Percentiles rank a stretch among this genome's conserved stretches.
phyloP scores from a whole-genome alignment of 2,113 vertebrate genomes.

The Odocoileus hemionus region DNA sequence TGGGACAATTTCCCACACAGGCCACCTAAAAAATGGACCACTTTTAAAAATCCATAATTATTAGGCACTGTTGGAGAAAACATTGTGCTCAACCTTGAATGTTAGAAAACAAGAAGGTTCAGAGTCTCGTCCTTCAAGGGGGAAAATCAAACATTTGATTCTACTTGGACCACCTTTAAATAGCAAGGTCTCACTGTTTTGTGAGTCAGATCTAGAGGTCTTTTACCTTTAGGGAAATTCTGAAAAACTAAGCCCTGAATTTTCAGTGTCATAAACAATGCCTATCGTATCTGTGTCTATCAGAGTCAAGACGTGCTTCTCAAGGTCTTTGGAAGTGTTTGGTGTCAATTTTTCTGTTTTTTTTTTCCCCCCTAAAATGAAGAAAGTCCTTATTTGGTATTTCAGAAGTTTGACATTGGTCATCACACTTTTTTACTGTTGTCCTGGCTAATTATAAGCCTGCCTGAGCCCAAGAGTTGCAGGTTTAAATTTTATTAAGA shows the following conservation, averaged over 20 bases:
- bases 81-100: background rate
- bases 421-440: background rate
- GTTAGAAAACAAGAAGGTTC: background rate
- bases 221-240: background rate
- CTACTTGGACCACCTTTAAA: background rate
- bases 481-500: background rate
- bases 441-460: background rate
- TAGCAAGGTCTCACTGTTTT: background rate
- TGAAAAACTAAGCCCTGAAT: background rate
- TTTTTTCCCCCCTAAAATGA: background rate
- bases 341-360: background rate
- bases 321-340: background rate
- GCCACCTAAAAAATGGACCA: background rate
- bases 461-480: background rate
- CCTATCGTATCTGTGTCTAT: background rate
- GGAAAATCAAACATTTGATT: background rate
- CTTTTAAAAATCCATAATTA: background rate
- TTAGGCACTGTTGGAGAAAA: background rate
- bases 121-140: background rate
- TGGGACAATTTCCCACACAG: background rate
- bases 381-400: background rate
- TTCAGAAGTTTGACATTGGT: background rate
- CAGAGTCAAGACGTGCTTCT: background rate
- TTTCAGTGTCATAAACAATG: background rate
- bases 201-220: background rate